phyloP scores from a whole-genome alignment of 1,140 invertebrate species.

The Protaetia brevitarsis region DNA sequence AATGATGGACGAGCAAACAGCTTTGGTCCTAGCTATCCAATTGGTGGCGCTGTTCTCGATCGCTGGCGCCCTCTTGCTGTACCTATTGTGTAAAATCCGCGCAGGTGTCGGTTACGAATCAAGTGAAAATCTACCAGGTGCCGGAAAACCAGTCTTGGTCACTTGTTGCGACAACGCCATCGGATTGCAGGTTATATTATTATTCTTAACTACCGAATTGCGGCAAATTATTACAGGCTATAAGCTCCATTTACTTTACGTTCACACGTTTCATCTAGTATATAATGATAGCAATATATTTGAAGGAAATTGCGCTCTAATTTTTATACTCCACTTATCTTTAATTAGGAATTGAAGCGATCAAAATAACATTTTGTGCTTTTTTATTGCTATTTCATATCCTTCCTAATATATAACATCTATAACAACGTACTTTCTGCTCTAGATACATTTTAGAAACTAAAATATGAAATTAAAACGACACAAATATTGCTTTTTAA shows the following conservation, averaged over 20 bases:
- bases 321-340: not conserved
- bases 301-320: not conserved
- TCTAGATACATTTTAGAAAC: not conserved
- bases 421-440: not conserved
- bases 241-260: not conserved
- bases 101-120: constrained; percentile 41
- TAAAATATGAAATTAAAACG: not conserved
- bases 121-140: constrained; percentile 47
- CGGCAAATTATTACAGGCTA: no score
- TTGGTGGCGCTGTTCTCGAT: constrained; percentile 74
- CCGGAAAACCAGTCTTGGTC: constrained; percentile 66
- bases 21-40: constrained; percentile 71
- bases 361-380: no score
- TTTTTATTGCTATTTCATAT: no score
- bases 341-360: no score
- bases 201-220: no score
- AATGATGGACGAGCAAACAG: constrained; percentile 73
- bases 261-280: not conserved
- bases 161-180: constrained; percentile 73
- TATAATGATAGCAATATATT: not conserved
- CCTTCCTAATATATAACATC: no score
- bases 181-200: constrained; percentile 66
- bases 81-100: constrained; percentile 69
- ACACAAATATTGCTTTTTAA: no score
- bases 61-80: constrained; percentile 70